Evolutionary conservation across 1,140 invertebrate genomes (phyloP).

Genomic region (Telenomus remus): DNA sequence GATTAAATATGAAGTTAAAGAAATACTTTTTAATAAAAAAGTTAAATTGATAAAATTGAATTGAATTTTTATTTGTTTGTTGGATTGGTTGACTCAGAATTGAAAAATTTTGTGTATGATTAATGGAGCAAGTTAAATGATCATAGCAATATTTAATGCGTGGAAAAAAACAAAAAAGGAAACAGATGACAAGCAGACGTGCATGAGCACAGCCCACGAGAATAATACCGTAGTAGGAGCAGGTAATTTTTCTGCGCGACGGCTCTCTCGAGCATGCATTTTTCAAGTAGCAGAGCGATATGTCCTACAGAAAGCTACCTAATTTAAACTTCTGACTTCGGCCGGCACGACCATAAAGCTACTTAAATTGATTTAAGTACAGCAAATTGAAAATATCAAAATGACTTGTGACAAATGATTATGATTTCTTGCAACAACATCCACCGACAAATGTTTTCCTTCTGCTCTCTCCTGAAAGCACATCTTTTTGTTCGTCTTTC

Average conservation of each 20-base stretch:
- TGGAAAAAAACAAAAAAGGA: not conserved
- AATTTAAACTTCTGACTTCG: constrained; percentile 47
- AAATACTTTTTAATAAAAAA: no score
- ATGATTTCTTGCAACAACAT: constrained; percentile 11
- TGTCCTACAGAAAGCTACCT: constrained; percentile 46
- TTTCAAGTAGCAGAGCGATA: constrained; percentile 39
- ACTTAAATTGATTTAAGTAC: constrained; percentile 45
- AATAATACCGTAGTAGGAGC: constrained; percentile 29
- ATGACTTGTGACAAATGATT: constrained; percentile 9
- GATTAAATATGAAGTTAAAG: no score
- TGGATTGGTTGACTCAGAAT: no score
- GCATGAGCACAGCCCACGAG: constrained; percentile 8
- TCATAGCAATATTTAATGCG: not conserved
- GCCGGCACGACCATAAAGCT: constrained; percentile 32
- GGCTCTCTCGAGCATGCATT: constrained; percentile 44
- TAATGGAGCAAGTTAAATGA: no score
- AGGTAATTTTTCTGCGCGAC: constrained; percentile 40
- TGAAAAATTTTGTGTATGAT: no score
- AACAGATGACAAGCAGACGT: constrained; percentile 4
- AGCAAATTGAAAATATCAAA: constrained; percentile 21
- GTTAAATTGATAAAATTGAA: no score
- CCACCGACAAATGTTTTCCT: no score
- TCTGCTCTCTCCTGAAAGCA: no score
- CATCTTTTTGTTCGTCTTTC: no score
- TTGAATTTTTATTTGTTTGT: no score